phyloP scores from a whole-genome alignment of 1,140 invertebrate species.

The Ooceraea biroi region DNA sequence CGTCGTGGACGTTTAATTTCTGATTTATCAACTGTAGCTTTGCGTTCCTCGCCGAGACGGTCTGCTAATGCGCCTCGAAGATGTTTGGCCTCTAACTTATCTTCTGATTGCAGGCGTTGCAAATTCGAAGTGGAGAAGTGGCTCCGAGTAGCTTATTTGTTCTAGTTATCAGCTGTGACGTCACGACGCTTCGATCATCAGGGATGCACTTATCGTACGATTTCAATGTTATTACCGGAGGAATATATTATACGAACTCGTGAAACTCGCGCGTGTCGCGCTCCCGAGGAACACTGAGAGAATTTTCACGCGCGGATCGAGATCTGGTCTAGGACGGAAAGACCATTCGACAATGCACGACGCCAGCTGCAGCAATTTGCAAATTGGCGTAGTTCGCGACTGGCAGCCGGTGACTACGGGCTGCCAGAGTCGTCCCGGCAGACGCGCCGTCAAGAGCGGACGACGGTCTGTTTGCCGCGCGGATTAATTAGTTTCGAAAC shows the following conservation, averaged over 20 bases:
- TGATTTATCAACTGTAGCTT: conserved; percentile 13
- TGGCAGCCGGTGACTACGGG: conserved; percentile 6
- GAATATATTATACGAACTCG: not conserved
- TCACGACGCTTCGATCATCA: conserved; percentile 17
- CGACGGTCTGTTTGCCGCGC: conserved; percentile 56
- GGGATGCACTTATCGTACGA: conserved; percentile 10
- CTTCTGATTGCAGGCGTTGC: not conserved
- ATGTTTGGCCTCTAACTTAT: conserved; percentile 20
- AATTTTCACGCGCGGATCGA: not conserved
- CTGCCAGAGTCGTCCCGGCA: conserved; percentile 30
- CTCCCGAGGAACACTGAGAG: not conserved
- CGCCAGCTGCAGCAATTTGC: not conserved
- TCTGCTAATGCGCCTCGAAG: not conserved
- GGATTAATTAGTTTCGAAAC: conserved; percentile 66
- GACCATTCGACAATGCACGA: not conserved
- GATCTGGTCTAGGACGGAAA: not conserved
- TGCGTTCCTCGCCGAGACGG: not conserved
- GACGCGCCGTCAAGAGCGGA: conserved; percentile 40
- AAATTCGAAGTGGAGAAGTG: conserved; percentile 13
- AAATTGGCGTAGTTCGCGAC: conserved; percentile 30
- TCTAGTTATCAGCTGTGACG: conserved; percentile 42
- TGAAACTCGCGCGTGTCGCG: conserved; percentile 5
- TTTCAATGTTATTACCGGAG: not conserved
- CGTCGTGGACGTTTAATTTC: conserved; percentile 10
- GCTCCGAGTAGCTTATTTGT: conserved; percentile 26